These are phyloP conservation scores for Aphidius colemani DNA, from an alignment of 2,888 invertebrate genomes.

Conservation along the genomic window DNA sequence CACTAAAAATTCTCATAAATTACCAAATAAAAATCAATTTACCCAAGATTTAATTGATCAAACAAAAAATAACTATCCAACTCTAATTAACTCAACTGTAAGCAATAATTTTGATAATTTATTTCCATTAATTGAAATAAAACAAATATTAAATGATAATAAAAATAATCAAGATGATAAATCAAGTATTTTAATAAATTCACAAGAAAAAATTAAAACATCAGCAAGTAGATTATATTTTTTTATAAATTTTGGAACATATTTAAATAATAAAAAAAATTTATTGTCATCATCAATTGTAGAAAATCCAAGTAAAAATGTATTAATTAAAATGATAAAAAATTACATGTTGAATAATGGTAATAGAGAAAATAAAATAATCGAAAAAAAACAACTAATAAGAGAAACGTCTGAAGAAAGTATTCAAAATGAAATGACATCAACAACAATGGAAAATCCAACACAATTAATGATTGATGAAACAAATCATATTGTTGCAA, in stretches of 20 bases:
- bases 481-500: constrained; percentile 38
- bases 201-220: constrained; percentile 9
- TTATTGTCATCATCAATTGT: constrained; percentile 12
- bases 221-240: constrained; percentile 21
- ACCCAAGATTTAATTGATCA: constrained; percentile 36
- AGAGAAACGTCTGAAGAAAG: constrained; percentile 15
- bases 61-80: constrained; percentile 38
- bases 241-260: constrained; percentile 30
- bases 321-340: constrained; percentile 38
- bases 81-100: constrained; percentile 31
- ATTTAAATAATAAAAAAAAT: constrained; percentile 20
- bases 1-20: constrained; percentile 25
- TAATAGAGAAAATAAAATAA: constrained; percentile 30
- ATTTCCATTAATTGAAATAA: constrained; percentile 35
- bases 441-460: neutral
- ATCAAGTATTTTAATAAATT: constrained; percentile 2
- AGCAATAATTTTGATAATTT: constrained; percentile 28
- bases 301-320: constrained; percentile 14
- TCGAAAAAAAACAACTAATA: neutral
- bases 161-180: constrained; percentile 15
- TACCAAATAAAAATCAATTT: constrained; percentile 21
- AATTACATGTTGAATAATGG: constrained; percentile 37
- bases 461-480: constrained; percentile 21
- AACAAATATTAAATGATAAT: neutral
- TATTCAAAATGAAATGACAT: neutral